phyloP scores from a whole-genome alignment of 1,140 invertebrate species.

The Formica selysi region DNA sequence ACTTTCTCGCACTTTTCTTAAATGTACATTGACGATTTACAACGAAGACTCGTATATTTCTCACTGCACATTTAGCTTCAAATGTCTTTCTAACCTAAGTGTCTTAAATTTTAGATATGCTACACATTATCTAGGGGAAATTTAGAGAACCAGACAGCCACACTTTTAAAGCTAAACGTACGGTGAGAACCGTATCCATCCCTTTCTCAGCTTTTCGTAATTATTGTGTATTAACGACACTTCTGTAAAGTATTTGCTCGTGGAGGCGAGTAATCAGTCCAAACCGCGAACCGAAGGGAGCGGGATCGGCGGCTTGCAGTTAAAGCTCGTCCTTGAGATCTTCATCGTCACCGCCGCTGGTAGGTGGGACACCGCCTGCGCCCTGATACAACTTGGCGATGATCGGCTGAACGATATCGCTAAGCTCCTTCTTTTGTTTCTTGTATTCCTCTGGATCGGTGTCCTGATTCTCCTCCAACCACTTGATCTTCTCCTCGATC shows the following conservation, averaged over 20 bases:
- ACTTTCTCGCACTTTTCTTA: constrained; percentile 19
- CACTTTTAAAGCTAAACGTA: constrained; percentile 40
- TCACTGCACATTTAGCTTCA: constrained; percentile 46
- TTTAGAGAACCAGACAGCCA: constrained; percentile 38
- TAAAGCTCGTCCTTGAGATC: constrained; percentile 96
- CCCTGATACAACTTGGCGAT: constrained; percentile 98
- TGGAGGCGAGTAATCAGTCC: constrained; percentile 81
- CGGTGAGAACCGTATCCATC: constrained; percentile 8
- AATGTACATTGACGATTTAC: constrained; percentile 11
- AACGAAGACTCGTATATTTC: constrained; percentile 18
- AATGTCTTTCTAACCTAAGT: constrained; percentile 18
- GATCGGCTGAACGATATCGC: constrained; percentile 98
- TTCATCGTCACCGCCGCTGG: constrained; percentile 88
- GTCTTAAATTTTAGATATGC: constrained; percentile 52
- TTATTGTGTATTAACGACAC: constrained; percentile 59
- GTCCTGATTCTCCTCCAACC: constrained; percentile 98
- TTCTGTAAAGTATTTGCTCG: constrained; percentile 76
- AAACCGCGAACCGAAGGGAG: constrained; percentile 67
- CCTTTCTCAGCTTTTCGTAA: constrained; percentile 63
- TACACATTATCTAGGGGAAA: constrained; percentile 51
- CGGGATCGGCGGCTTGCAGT: constrained; percentile 78
- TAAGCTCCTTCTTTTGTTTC: constrained; percentile 98
- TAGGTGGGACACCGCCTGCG: constrained; percentile 91
- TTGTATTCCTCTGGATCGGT: constrained; percentile 97
- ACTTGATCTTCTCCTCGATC: constrained; percentile 99